Evolutionary conservation across 2,113 vertebrate genomes (phyloP), one percentile per base, ranked within the genome.

Genomic region (Micronycteris hirsuta): DNA sequence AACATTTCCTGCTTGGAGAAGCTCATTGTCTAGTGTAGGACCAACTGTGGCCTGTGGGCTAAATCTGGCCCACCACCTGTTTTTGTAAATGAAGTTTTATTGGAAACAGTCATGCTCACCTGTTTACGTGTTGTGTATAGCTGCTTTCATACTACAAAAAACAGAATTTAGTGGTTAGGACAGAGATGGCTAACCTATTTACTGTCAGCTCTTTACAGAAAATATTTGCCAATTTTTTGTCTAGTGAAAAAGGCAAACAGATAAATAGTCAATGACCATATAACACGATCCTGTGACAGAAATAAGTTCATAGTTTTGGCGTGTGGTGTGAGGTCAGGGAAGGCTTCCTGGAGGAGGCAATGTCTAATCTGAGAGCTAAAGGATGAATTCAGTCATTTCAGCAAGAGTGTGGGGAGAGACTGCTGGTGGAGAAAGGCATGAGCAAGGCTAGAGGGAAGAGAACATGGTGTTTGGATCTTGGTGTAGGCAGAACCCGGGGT

Each of bases 11-110:
- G 28, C 58, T 86, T 74, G 58, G 89, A 61, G 73, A 82, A 86
- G 3, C 33, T 24, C 58, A 22, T 52, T 16, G 1, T 71, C 17
- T 56, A 65, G 74, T 28, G 11, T 4, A 86, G 45, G 45, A 19
- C 36, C 24, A n/a, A 47, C 12, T 63, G 9, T 26, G 24, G 20
- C 16, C 65, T 5, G 0, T n/a, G 80, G 68, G 63, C 14, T 12
- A 56, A 15, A 49, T 38, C 4, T 73, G 89, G 56, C 52, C 70
- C 36, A 47, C 28, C 14, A 36, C 28, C 17, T 45, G 20, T 13
- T 84, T 93, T 63, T 77, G 11, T 82, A 74, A 61, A 54, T 77
- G 86, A 70, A 76, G 38, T 70, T 95, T 93, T 93, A 71, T 65
- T 82, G 76, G 22, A 52, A 86, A 47, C 24, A 86, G 38, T 26